Base-by-base conservation (phyloP, 2,113 vertebrate species). In the Rhinoptilus africanus region DNA sequence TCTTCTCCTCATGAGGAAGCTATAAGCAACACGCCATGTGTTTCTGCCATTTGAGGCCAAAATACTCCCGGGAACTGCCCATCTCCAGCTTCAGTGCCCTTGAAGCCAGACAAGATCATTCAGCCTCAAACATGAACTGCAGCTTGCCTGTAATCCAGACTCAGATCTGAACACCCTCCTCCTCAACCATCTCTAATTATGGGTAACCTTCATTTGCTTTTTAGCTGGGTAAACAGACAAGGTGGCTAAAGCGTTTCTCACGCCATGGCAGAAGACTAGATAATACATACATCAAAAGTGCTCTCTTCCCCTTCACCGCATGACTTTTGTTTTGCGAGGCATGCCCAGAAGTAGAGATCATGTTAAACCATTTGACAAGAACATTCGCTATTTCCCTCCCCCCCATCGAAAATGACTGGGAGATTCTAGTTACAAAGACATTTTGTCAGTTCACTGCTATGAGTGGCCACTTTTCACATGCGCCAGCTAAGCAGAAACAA, bases 171-270 rank as follows among this genome's bases (percentile, higher is more conserved):
- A 64, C 43, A 80, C 21, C 39, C 37, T 68, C 72, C 84, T 91
- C 92, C 75, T 93, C 59, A 87, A 34, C 82, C 73, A 80, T n/a
- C 92, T 95, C 94, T 97, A 96, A 97, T 96, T 96, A 97, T 47
- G 85, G 74, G 48, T 93, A 96, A 95, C 85, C 91, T 95, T 93
- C 84, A 89, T 91, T 93, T 93, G 84, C 75, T 96, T 93, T 95
- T 96, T 80, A 96, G 90, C 91, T 91, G 34, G 75, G 75, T 87
- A 95, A 94, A 95, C 77, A 97, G 95, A 97, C 74, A 89, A 89
- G 77, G 41, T 72, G 60, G 85, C 77, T 85, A 32, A 79, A 94
- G 71, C 9, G 0, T 45, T 89, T 90, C 72, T 91, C 82, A 72
- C 30, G 22, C 82, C 18, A 16, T 13, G 75, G 78, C 89, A 90